Percentiles rank a stretch among this genome's conserved stretches.
phyloP scores from a whole-genome alignment of 2,113 vertebrate genomes.

The Haplochromis burtoni region DNA sequence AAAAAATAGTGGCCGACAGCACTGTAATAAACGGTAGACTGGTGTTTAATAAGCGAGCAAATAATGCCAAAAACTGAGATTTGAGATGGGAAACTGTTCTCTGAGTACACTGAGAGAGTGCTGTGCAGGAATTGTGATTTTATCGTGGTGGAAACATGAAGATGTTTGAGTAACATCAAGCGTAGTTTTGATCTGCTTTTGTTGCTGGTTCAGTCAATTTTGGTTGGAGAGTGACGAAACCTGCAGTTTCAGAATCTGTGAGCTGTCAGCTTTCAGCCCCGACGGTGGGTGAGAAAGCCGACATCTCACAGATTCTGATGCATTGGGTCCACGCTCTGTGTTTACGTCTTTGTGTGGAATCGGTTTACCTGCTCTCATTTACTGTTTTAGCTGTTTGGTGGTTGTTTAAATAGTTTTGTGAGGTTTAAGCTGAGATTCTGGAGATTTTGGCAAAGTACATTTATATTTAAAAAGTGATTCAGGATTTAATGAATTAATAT shows the following conservation, averaged over 20 bases:
- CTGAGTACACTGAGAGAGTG: neutral
- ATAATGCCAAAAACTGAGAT: neutral
- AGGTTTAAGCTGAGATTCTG: neutral
- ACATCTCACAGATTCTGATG: too few relatives aligned
- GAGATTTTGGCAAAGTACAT: neutral
- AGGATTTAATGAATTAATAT: neutral
- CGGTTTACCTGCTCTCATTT: too few relatives aligned
- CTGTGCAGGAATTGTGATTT: neutral
- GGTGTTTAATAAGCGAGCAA: neutral
- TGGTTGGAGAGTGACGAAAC: too few relatives aligned
- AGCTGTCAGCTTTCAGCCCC: too few relatives aligned
- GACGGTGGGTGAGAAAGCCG: too few relatives aligned
- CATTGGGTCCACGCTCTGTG: too few relatives aligned
- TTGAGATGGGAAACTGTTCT: neutral
- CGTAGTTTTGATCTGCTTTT: neutral
- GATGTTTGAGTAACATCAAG: neutral
- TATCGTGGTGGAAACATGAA: neutral
- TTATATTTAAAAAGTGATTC: neutral
- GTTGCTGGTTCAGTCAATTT: neutral
- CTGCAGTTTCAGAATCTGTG: too few relatives aligned
- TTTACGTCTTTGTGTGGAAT: too few relatives aligned
- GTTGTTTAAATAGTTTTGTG: neutral
- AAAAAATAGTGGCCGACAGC: neutral
- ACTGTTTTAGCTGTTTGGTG: neutral
- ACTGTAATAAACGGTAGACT: neutral